phyloP scores from a whole-genome alignment of 2,113 vertebrate genomes.

The Psettodes erumei region DNA sequence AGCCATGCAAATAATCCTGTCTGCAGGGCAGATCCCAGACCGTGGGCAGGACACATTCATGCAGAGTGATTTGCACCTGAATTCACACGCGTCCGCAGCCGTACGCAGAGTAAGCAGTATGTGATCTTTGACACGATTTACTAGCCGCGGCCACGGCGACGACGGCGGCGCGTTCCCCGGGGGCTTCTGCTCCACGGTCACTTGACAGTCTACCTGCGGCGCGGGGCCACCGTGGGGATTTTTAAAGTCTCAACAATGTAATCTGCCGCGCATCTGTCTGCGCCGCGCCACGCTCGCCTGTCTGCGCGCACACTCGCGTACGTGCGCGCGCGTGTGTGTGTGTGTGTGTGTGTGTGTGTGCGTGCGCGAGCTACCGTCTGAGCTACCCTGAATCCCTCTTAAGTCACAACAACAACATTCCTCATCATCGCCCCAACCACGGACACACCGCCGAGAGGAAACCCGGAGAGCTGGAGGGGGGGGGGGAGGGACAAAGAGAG shows the following conservation, averaged over 20 bases:
- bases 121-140: conserved; percentile 22
- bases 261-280: conserved; percentile 57
- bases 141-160: background rate
- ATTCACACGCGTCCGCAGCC: background rate
- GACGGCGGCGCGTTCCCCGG: conserved; percentile 5
- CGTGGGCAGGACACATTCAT: conserved; percentile 24
- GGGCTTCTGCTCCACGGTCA: background rate
- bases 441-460: conserved; percentile 60
- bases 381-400: conserved; percentile 61
- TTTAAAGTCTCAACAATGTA: conserved; percentile 46
- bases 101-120: background rate
- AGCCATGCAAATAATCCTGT: conserved; percentile 67
- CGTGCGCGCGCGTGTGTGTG: conserved; percentile 39
- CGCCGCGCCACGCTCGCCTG: conserved; percentile 31
- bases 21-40: conserved; percentile 48
- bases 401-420: conserved; percentile 80
- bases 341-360: conserved; percentile 39
- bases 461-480: conserved; percentile 42
- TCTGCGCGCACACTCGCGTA: conserved; percentile 39
- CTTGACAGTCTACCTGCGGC: conserved; percentile 38
- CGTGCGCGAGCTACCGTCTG: conserved; percentile 62
- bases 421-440: conserved; percentile 67
- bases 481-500: conserved; percentile 43
- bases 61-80: conserved; percentile 31
- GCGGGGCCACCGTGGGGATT: conserved; percentile 2